Percentiles rank a stretch among this genome's conserved stretches.
These are phyloP conservation scores for Muscicapa comitata DNA, from an alignment of 2,797 vertebrate genomes.

Conservation along the genomic window DNA sequence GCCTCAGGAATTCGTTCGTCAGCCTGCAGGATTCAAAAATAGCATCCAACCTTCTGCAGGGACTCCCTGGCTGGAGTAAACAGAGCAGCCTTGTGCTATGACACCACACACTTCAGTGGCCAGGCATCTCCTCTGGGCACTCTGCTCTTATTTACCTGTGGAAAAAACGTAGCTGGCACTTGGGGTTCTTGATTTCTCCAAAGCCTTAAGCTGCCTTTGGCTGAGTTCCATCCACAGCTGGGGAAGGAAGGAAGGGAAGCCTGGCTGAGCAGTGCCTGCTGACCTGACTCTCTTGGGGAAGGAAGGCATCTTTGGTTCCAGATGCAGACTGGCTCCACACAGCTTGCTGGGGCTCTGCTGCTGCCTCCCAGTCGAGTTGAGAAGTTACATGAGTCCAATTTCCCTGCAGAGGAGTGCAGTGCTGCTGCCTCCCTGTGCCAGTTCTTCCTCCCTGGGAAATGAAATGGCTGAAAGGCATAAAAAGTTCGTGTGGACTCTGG, in stretches of 20 bases:
- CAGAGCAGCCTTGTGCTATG: neutral
- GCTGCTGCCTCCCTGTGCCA: neutral
- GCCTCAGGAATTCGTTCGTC: neutral
- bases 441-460: neutral
- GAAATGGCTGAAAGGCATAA: neutral
- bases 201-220: neutral
- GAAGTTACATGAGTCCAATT: fast-evolving
- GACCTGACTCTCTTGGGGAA: neutral
- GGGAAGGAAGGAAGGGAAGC: neutral
- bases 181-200: neutral
- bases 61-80: neutral
- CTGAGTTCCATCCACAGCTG: neutral
- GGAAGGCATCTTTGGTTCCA: neutral
- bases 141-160: neutral
- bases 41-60: neutral
- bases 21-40: neutral
- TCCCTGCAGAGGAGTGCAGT: fast-evolving
- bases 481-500: neutral
- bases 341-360: neutral
- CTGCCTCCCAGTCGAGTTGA: neutral
- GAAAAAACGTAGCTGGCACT: neutral
- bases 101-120: neutral
- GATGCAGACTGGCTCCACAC: neutral
- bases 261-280: neutral
- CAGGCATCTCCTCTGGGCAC: neutral